A percentile compares a stretch with the other conserved stretches of the same genome.
phyloP scores from a whole-genome alignment of 2,797 vertebrate genomes.

The Champsocephalus esox region DNA sequence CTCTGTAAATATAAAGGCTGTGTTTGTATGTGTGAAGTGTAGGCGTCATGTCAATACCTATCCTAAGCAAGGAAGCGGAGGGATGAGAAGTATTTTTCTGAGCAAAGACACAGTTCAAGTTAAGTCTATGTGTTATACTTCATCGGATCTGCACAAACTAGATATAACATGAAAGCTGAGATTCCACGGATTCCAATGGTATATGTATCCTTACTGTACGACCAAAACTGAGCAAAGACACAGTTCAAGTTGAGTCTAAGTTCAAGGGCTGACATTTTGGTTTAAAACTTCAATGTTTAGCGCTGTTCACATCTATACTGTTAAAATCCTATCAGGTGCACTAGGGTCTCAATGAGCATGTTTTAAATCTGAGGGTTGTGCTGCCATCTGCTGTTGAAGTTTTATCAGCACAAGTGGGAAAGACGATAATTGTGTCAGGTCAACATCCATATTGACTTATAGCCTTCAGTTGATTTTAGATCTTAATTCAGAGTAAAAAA shows the following conservation, averaged over 20 bases:
- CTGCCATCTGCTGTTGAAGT: constrained; percentile 74
- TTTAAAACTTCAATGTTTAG: not conserved
- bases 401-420: not conserved
- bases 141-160: no score
- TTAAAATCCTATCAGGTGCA: not conserved
- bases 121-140: no score
- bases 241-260: not conserved
- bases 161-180: no score
- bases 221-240: not conserved
- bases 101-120: no score
- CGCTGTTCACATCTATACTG: not conserved
- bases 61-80: not conserved
- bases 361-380: constrained; percentile 46
- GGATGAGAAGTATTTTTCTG: not conserved
- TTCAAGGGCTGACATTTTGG: no score
- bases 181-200: no score
- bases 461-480: not conserved
- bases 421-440: not conserved
- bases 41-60: not conserved
- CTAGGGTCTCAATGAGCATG: not conserved
- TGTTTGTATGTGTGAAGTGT: constrained; percentile 3
- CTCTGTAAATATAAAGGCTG: constrained; percentile 20
- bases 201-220: no score
- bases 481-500: not conserved
- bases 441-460: not conserved